Base-by-base conservation (phyloP, 2,797 vertebrate species). In the Nannoperca australis region DNA sequence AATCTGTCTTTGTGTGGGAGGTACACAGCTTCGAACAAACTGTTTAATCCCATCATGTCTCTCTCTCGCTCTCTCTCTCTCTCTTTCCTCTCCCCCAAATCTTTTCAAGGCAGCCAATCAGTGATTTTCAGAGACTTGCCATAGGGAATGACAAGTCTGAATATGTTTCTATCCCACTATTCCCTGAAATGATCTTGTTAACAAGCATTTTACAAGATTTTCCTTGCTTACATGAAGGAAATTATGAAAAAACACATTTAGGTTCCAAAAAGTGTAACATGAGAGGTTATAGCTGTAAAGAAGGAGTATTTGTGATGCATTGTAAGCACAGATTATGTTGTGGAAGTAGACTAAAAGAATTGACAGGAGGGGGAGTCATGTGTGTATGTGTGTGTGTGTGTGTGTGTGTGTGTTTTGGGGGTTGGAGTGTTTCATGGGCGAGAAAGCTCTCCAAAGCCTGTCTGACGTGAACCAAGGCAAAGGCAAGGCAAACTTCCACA, bases 1-100 rank as follows among this genome's bases (percentile, higher is more conserved):
- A 68, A 69, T 82, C 71, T 76, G 70, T 79, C 79, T 71, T 22
- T 80, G 88, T 83, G 89, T 90, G 58, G 89, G 90, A 91, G 85
- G 86, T 64, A 77, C 79, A 84, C 70, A 54, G 85, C 83, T 61
- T 80, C 84, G 78, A 80, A 90, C 78, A 88, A 79, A 76, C 78
- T 75, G 68, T 74, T 89, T 73, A 85, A 88, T 85, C 83, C 83
- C 64, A 83, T 82, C 86, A 79, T 76, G 66, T 45, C 50, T 58
- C 69, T 47, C 72, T n/a, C 44, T 51, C 32, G 0, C 55, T 22
- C 64, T 66, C 62, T 42, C 55, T 42, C 65, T 63, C 66, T 14
- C 40, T 60, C 65, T 27, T 32, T 45, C 12, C 42, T 56, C 27
- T 65, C 64, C 72, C 54, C 53, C 49, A 60, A 74, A 70, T 78